Conservation (phyloP, 2,113 vertebrate species). For the Panthera tigris region DNA sequence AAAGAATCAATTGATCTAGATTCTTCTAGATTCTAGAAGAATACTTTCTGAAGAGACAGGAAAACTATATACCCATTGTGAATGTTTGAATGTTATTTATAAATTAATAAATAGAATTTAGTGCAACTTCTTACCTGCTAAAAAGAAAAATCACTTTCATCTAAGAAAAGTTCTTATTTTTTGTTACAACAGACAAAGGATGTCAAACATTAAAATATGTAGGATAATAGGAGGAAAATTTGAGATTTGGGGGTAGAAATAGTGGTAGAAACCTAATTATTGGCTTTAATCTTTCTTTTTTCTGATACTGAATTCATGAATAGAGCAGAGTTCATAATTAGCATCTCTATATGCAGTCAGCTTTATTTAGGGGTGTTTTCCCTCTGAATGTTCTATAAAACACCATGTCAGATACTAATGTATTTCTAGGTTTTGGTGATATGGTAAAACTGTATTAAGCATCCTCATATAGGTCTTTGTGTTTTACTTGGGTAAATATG, state of each 20-base stretch:
- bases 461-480: neutral
- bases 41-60: neutral
- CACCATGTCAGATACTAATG: neutral
- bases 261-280: neutral
- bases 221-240: neutral
- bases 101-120: neutral
- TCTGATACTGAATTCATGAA: neutral
- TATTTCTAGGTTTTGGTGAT: neutral
- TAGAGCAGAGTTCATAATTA: neutral
- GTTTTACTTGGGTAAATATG: neutral
- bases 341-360: neutral
- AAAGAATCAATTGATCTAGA: neutral
- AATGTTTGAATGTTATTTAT: neutral
- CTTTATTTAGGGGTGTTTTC: neutral
- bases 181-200: neutral
- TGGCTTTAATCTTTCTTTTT: neutral
- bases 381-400: neutral
- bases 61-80: neutral
- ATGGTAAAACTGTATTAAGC: neutral
- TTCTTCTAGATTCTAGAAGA: neutral
- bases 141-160: neutral
- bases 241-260: neutral
- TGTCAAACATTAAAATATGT: neutral
- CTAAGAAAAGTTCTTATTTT: neutral
- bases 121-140: neutral